Percentiles rank a stretch among this genome's conserved stretches.
Evolutionary conservation across 1,140 invertebrate genomes (phyloP).

Genomic region (Aphelinus atriplicis): DNA sequence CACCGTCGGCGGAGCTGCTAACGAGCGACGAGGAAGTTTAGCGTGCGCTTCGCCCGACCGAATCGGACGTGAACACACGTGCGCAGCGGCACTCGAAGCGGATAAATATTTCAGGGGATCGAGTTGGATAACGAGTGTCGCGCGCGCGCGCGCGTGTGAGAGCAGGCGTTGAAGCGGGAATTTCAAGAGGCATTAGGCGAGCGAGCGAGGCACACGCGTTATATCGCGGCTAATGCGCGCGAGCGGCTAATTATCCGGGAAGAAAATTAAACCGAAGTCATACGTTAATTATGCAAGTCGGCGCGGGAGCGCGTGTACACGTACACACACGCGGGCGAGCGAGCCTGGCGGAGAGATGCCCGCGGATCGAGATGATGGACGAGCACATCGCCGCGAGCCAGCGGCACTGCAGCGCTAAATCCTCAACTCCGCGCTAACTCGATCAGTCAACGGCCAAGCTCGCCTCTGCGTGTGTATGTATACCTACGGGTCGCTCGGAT

Average conservation of each 20-base stretch:
- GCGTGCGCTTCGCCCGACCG: no score
- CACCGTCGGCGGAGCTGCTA: no score
- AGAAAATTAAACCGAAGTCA: constrained; percentile 66
- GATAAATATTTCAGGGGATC: no score
- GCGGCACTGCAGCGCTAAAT: constrained; percentile 60
- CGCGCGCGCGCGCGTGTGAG: no score
- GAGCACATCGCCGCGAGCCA: constrained; percentile 56
- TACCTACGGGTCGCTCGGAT: constrained; percentile 51
- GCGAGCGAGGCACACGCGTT: no score
- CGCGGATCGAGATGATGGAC: constrained; percentile 60
- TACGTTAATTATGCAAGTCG: constrained; percentile 62
- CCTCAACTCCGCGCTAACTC: constrained; percentile 63
- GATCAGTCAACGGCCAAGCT: constrained; percentile 60
- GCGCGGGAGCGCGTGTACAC: constrained; percentile 48
- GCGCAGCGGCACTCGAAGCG: no score
- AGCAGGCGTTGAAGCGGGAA: no score
- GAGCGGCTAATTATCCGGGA: constrained; percentile 57
- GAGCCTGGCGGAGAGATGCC: constrained; percentile 2
- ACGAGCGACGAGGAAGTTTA: no score
- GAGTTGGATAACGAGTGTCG: no score
- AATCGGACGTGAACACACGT: no score
- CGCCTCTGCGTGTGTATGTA: constrained; percentile 51
- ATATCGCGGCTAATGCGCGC: constrained; percentile 8
- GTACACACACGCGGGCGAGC: constrained; percentile 41
- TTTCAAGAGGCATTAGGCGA: no score